Conservation (phyloP, 2,113 vertebrate species). For the Uria lomvia region DNA sequence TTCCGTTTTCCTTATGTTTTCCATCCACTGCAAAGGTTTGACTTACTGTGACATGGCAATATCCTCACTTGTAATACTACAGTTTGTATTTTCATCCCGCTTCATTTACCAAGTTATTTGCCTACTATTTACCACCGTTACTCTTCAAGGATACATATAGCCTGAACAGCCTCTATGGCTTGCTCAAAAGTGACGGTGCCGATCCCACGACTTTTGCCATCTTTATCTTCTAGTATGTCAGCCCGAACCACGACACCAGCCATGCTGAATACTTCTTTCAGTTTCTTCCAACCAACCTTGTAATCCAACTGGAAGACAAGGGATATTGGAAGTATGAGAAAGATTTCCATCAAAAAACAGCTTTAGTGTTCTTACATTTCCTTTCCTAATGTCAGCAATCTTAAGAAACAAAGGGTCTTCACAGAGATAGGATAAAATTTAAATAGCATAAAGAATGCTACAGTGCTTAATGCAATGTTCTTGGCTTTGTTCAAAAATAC, state of each 20-base stretch:
- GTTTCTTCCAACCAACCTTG: slow-evolving; percentile 98
- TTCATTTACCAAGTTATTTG: rapidly evolving
- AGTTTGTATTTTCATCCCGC: rapidly evolving
- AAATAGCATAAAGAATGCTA: not conserved
- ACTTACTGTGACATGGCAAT: rapidly evolving
- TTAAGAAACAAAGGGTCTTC: not conserved
- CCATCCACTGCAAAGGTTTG: rapidly evolving
- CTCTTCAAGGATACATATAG: slow-evolving; percentile 93
- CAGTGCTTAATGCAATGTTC: rapidly evolving
- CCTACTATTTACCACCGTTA: rapidly evolving
- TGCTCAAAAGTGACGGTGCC: slow-evolving; percentile 96
- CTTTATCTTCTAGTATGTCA: slow-evolving; percentile 95
- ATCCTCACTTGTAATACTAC: rapidly evolving
- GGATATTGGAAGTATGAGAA: not conserved
- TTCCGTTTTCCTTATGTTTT: not conserved
- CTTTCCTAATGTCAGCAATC: rapidly evolving
- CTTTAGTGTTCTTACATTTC: rapidly evolving
- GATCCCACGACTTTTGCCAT: slow-evolving; percentile 95
- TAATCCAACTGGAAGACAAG: slow-evolving; percentile 85
- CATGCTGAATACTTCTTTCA: slow-evolving; percentile 97
- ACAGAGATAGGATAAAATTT: not conserved
- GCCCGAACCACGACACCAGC: slow-evolving; percentile 89
- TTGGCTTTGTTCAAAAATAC: not conserved
- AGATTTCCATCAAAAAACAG: not conserved
- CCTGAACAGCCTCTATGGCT: slow-evolving; percentile 95